Base-by-base conservation (phyloP, 2,888 invertebrate species). In the Belgica antarctica region DNA sequence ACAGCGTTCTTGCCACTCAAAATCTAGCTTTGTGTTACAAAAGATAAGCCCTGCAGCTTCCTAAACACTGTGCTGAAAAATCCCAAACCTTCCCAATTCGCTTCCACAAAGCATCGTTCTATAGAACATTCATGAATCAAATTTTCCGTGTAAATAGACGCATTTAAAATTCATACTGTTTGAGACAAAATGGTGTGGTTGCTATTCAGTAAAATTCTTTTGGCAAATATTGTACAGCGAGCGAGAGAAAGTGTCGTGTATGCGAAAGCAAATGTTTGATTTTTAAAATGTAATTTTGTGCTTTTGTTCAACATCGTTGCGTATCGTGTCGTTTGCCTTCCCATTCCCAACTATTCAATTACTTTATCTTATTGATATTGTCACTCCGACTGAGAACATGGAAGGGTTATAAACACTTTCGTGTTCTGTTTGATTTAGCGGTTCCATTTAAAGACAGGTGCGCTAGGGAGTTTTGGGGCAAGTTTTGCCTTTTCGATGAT, bases 121-220 rank as follows among this genome's bases (percentile, higher is more conserved):
- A 15, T 22, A 24, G 17, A 41, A 25, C 4, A 47, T 28, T 24
- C 46, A 22, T 28, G 46, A 68, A 57, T 57, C 57, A 68, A 52
- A 68, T 68, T 25, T 57, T 28, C 12, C 19, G 47, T 47, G 57
- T 57, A 68, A 68, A 68, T 68, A 68, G 22, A 68, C 68, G 34
- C 34, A 68, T 68, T 57, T 57, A 68, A 68, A 68, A 68, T 68
- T 68, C 47, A 68, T 68, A 47, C 27, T 68, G 68, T 68, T 68
- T 68, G 68, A 57, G 52, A 68, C 46, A 46, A 57, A 68, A 66
- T 59, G 59, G 59, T 59, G 65, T 36, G 65, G 65, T 46, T 65
- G 65, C 27, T 12, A 5, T 59, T 59, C 27, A 15, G 46, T 17
- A 59, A 52, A 59, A 22, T 59, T 59, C 22, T n/a, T 59, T 22